Percentiles rank a stretch among this genome's conserved stretches.
Evolutionary conservation across 2,113 vertebrate genomes (phyloP).

Genomic region (Paramisgurnus dabryanus): DNA sequence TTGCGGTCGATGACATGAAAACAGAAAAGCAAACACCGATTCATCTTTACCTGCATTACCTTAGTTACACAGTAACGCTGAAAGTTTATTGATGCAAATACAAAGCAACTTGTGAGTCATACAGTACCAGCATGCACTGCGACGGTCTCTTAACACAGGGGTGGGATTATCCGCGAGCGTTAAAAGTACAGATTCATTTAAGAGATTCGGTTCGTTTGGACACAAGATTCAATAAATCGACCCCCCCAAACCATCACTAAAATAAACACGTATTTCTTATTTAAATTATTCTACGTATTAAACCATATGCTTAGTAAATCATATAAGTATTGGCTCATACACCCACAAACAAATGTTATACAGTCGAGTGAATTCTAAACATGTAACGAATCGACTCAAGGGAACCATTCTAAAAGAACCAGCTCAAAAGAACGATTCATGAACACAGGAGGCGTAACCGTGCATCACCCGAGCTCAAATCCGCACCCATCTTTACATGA

Average conservation of each 20-base stretch:
- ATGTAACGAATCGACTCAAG: neutral
- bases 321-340: neutral
- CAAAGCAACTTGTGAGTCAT: conserved; percentile 29
- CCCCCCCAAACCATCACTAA: neutral
- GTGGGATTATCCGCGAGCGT: neutral
- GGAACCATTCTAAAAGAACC: neutral
- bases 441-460: conserved; percentile 6
- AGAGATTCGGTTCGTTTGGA: neutral
- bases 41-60: neutral
- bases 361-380: neutral
- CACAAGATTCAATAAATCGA: neutral
- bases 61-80: conserved; percentile 21
- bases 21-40: conserved; percentile 16
- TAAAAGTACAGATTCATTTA: neutral
- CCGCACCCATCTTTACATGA: conserved; percentile 13
- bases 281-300: neutral
- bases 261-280: neutral
- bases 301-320: neutral
- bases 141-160: conserved; percentile 16
- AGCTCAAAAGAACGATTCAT: neutral
- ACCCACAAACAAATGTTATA: no score
- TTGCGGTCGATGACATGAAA: neutral
- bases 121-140: conserved; percentile 59
- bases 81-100: conserved; percentile 11
- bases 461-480: conserved; percentile 10